Evolutionary conservation across 2,888 invertebrate species (phyloP).

Genomic region (Agelastica alni): DNA sequence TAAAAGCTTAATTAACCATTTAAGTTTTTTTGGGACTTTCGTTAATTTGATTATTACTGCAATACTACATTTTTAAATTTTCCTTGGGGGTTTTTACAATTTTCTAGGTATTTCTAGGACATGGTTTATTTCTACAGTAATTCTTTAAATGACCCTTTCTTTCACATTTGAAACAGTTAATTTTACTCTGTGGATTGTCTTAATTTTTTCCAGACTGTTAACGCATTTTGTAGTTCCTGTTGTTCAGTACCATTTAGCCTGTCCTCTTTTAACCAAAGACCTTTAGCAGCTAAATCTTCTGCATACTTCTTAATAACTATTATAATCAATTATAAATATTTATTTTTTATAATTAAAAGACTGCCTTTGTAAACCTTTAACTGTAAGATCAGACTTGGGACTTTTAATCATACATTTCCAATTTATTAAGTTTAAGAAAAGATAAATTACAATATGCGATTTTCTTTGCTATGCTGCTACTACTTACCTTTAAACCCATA

Average conservation of each 20-base stretch:
- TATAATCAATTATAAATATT: too few species aligned
- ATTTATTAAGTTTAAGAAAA: too few species aligned
- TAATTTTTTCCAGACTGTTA: slow-evolving; percentile 5
- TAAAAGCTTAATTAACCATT: slow-evolving; percentile 13
- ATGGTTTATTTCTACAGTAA: slow-evolving; percentile 11
- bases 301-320: too few species aligned
- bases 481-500: too few species aligned
- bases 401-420: too few species aligned
- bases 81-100: slow-evolving; percentile 6
- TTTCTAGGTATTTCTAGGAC: slow-evolving; percentile 10
- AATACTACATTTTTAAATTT: slow-evolving; percentile 2
- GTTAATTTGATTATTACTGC: slow-evolving; percentile 5
- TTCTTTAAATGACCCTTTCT: slow-evolving; percentile 9
- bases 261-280: slow-evolving; percentile 22
- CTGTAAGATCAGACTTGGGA: too few species aligned
- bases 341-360: too few species aligned
- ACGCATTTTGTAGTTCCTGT: slow-evolving; percentile 6
- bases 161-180: slow-evolving; percentile 10
- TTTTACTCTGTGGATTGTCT: background rate
- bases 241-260: slow-evolving; percentile 15
- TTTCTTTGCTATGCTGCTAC: too few species aligned
- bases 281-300: too few species aligned
- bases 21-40: slow-evolving; percentile 4
- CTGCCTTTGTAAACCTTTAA: too few species aligned
- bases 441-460: too few species aligned